A percentile compares a stretch with the other conserved stretches of the same genome.
phyloP scores from a whole-genome alignment of 2,113 vertebrate species.

The Colius striatus region DNA sequence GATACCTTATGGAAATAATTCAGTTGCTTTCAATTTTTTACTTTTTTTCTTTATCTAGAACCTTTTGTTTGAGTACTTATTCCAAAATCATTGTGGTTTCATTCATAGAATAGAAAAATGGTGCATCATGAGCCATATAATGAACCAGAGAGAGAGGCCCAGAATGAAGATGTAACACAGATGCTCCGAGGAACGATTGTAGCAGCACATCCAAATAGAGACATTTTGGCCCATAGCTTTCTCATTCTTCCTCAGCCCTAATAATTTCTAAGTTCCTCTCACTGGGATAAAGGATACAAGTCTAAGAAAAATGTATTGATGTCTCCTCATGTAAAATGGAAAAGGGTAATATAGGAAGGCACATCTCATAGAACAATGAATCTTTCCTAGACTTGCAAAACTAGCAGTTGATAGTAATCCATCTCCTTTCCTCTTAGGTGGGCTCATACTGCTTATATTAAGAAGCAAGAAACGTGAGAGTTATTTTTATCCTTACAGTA shows the following conservation, averaged over 20 bases:
- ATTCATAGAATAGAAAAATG: background rate
- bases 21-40: background rate
- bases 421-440: background rate
- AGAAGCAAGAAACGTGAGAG: background rate
- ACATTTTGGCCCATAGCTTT: background rate
- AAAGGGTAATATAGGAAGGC: background rate
- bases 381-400: background rate
- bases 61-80: constrained; percentile 1
- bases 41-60: background rate
- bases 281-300: background rate
- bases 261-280: background rate
- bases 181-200: background rate
- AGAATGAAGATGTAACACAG: constrained; percentile 1
- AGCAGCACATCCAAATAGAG: constrained; percentile 3
- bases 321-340: background rate
- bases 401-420: background rate
- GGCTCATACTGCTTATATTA: background rate
- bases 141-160: background rate
- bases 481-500: background rate
- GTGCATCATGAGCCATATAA: constrained; percentile 2
- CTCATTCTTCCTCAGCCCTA: background rate
- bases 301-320: background rate
- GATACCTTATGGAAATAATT: constrained; percentile 1
- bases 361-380: background rate
- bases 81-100: background rate